Evolutionary conservation across 2,797 vertebrate genomes (phyloP).

Genomic region (Micropoecilia bifurca): DNA sequence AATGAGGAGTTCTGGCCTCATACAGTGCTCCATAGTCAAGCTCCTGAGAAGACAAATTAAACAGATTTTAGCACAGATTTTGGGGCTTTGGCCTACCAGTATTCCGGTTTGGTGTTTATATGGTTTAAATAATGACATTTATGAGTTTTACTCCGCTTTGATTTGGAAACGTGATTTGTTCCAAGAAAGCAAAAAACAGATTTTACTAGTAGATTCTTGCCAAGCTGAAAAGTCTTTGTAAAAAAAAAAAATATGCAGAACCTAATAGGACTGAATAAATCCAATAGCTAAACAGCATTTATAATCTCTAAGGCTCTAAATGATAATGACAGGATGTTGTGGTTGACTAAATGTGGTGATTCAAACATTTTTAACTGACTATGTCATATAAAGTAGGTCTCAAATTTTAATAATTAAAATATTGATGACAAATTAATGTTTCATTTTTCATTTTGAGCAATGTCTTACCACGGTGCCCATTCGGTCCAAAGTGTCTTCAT

Average conservation of each 20-base stretch:
- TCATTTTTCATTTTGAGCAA: background rate
- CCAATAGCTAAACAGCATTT: background rate
- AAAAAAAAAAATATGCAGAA: background rate
- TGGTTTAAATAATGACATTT: background rate
- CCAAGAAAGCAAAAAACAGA: background rate
- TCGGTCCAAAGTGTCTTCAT: constrained; percentile 95
- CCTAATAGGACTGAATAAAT: background rate
- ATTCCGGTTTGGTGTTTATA: background rate
- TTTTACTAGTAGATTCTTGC: background rate
- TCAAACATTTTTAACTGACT: background rate
- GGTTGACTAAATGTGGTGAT: background rate
- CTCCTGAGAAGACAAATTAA: constrained; percentile 78
- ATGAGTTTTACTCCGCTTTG: background rate
- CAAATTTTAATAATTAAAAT: background rate
- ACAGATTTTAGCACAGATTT: background rate
- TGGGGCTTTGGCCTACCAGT: background rate
- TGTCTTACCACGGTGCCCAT: constrained; percentile 88
- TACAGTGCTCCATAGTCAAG: constrained; percentile 95
- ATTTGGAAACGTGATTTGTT: background rate
- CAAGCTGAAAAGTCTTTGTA: background rate
- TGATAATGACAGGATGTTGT: background rate
- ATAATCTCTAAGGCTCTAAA: background rate
- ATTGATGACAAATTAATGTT: background rate
- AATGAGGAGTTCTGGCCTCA: constrained; percentile 92
- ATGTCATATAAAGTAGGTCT: background rate